phyloP scores from a whole-genome alignment of 2,797 vertebrate genomes.

The Eremophila alpestris region DNA sequence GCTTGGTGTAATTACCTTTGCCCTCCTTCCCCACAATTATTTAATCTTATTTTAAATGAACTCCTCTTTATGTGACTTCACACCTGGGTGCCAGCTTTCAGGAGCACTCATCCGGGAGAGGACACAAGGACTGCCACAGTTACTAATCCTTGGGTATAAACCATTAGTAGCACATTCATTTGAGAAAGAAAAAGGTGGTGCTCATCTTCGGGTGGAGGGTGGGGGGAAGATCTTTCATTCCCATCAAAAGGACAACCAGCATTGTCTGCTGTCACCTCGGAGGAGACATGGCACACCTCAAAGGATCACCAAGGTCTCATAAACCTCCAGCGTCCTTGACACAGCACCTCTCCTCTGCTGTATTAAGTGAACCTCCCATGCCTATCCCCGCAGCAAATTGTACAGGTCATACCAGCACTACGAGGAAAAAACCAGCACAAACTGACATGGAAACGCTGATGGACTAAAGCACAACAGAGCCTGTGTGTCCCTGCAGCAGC shows the following conservation, averaged over 20 bases:
- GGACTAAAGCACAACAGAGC: not conserved
- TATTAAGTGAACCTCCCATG: not conserved
- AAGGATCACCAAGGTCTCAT: not conserved
- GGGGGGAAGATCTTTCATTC: not conserved
- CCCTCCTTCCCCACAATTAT: not conserved
- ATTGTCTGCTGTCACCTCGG: not conserved
- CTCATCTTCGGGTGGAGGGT: not conserved
- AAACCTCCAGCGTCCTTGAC: not conserved
- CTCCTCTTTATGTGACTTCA: accelerated
- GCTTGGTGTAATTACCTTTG: not conserved
- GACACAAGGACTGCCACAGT: not conserved
- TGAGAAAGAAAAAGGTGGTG: not conserved
- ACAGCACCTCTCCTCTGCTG: not conserved
- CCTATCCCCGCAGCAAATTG: not conserved
- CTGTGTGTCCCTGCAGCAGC: not conserved
- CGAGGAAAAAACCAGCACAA: not conserved
- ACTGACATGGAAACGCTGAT: not conserved
- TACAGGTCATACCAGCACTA: not conserved
- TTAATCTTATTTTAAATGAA: not conserved
- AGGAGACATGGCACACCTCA: not conserved
- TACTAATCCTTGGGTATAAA: not conserved
- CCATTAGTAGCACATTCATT: not conserved
- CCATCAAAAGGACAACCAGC: not conserved
- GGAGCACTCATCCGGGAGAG: not conserved
- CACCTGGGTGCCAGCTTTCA: not conserved